phyloP scores from a whole-genome alignment of 2,797 vertebrate species.

The Trematomus bernacchii region DNA sequence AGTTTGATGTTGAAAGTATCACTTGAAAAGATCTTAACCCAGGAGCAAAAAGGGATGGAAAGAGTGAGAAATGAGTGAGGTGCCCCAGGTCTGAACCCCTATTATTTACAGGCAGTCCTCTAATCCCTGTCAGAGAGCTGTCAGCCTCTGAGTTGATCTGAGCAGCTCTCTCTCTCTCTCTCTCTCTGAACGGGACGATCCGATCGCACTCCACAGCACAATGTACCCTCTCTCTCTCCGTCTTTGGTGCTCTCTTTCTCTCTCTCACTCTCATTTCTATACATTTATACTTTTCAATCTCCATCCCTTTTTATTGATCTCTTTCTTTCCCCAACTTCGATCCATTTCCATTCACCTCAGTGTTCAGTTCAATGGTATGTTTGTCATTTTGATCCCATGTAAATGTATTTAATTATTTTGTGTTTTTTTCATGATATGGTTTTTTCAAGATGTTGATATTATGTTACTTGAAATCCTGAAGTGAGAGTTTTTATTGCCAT shows the following conservation, averaged over 20 bases:
- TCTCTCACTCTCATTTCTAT: constrained; percentile 19
- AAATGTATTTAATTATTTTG: not conserved
- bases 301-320: constrained; percentile 3
- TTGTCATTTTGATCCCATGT: not conserved
- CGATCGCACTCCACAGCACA: constrained; percentile 33
- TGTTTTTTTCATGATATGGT: not conserved
- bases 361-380: not conserved
- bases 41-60: constrained; percentile 16
- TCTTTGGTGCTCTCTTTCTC: constrained; percentile 7
- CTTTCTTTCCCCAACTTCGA: not conserved
- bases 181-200: constrained; percentile 42
- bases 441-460: not conserved
- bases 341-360: not conserved
- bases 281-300: constrained; percentile 6
- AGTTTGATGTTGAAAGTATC: constrained; percentile 31
- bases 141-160: constrained; percentile 72
- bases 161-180: constrained; percentile 38
- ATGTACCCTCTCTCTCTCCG: constrained; percentile 33
- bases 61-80: constrained; percentile 47
- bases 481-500: not conserved
- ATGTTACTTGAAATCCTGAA: not conserved
- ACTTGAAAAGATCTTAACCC: not conserved
- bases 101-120: constrained; percentile 73
- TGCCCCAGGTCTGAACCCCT: constrained; percentile 72
- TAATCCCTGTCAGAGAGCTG: constrained; percentile 73